These are phyloP conservation scores for Rhaphigaster nebulosa DNA, from an alignment of 2,888 invertebrate genomes.

Conservation along the genomic window DNA sequence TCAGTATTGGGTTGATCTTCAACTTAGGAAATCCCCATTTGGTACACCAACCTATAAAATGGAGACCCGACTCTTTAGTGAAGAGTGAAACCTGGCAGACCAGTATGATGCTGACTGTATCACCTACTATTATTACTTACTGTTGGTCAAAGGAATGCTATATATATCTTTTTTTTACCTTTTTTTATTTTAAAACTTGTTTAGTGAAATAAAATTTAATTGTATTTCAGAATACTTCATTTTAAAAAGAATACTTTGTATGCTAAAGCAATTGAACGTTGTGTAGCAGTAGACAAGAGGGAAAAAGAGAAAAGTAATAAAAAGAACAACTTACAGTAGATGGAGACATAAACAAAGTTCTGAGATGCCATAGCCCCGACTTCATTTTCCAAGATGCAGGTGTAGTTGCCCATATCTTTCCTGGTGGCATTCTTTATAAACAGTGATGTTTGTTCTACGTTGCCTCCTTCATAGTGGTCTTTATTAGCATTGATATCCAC, in stretches of 20 bases:
- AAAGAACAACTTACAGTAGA: conserved; percentile 75
- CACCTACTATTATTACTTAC: too few relatives aligned
- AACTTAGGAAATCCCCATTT: not conserved
- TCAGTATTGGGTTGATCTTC: not conserved
- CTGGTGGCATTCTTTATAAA: conserved; percentile 82
- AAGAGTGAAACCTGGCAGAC: not conserved
- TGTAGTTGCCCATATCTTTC: conserved; percentile 87
- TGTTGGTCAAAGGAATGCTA: not conserved
- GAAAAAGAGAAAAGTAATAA: not conserved
- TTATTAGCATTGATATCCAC: conserved; percentile 72
- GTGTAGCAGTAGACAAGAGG: not conserved
- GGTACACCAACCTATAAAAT: not conserved
- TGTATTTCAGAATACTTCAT: not conserved
- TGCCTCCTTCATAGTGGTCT: conserved; percentile 83
- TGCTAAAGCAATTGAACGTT: not conserved
- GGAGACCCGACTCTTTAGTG: not conserved
- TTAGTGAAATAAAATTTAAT: not conserved
- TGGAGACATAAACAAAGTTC: conserved; percentile 82
- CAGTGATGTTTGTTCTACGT: conserved; percentile 80
- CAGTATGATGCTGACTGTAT: not conserved
- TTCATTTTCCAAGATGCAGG: conserved; percentile 83
- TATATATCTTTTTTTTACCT: too few relatives aligned
- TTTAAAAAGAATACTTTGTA: not conserved
- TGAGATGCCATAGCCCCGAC: conserved; percentile 83
- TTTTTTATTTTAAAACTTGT: not conserved